Evolutionary conservation across 1,140 invertebrate genomes (phyloP), one percentile per base, ranked within the genome.

Genomic region (Temnothorax nylanderi): DNA sequence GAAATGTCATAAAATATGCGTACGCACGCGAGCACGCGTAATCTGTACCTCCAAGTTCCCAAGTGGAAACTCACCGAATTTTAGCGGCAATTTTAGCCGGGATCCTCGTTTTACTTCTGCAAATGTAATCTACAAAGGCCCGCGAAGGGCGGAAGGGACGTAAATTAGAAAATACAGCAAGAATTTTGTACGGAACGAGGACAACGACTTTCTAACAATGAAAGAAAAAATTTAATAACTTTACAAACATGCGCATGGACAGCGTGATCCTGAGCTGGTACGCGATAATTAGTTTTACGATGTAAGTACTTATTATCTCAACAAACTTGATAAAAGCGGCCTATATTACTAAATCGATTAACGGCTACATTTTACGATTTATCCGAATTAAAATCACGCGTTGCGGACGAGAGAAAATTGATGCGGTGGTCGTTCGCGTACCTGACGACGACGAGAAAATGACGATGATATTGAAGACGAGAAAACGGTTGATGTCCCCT

Each of bases 11-110:
- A 91, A 91, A 21, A 77, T 91, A 91, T 90, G 91, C 91, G 81
- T 84, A 87, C 87, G 88, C 89, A 92, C 88, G 89, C 87, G 58
- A 71, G 84, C 86, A 54, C 85, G 75, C 84, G 87, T 91, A 89
- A 91, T 90, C 84, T 87, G 84, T 90, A 88, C 87, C 86, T 90
- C 69, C 26, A 75, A 82, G 51, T 88, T 86, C 76, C 64, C 89
- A 26, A 26, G 89, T 76, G 86, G 86, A 74, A 88, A 71, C 32
- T 56, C 54, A 13, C 34, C 67, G 54, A 56, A 62, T 34, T 67
- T 67, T 44, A 67, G n/a, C 32, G 37, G 64, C 64, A 71, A 62
- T 60, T 76, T 74, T 85, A 90, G 87, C 87, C 87, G 49, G 13
- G 10, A n/a, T 26, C 18, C 26, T 58, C 75, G n/a, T 80, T 74